Conservation (phyloP, 2,797 vertebrate genomes). For the Glyptemys insculpta region DNA sequence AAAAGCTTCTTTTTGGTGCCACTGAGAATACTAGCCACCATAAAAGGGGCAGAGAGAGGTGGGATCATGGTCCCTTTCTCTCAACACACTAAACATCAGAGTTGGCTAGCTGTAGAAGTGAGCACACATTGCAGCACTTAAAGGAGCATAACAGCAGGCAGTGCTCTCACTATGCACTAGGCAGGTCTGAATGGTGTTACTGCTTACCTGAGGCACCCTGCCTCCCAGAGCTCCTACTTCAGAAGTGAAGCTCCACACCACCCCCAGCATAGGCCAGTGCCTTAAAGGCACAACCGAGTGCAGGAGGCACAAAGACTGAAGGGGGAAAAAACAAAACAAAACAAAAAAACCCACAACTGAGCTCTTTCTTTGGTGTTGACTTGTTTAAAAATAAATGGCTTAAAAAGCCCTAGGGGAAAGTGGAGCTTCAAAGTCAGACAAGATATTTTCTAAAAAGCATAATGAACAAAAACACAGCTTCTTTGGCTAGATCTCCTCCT, state of each 20-base stretch:
- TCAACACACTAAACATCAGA: slow-evolving; percentile 3
- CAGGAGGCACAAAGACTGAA: neutral
- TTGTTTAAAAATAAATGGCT: slow-evolving; percentile 8
- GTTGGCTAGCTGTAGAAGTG: neutral
- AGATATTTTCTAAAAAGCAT: neutral
- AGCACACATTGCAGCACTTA: neutral
- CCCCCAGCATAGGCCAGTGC: neutral
- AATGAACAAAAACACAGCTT: neutral
- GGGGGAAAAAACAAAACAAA: too few species aligned
- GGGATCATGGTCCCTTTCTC: neutral
- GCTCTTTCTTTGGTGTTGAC: neutral
- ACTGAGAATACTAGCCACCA: neutral
- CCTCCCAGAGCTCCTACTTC: neutral
- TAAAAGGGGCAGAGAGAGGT: neutral
- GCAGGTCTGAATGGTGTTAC: accelerated
- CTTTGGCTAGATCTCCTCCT: neutral
- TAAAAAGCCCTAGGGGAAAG: neutral
- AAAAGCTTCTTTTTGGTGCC: neutral
- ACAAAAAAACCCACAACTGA: neutral
- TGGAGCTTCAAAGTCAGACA: slow-evolving; percentile 21
- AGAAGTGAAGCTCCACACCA: neutral
- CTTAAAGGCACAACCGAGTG: neutral
- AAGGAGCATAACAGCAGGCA: neutral
- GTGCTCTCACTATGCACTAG: neutral
- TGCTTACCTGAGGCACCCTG: neutral